A percentile compares a stretch with the other conserved stretches of the same genome.
Evolutionary conservation across 2,797 vertebrate species (phyloP).

Genomic region (Nyctibius grandis): DNA sequence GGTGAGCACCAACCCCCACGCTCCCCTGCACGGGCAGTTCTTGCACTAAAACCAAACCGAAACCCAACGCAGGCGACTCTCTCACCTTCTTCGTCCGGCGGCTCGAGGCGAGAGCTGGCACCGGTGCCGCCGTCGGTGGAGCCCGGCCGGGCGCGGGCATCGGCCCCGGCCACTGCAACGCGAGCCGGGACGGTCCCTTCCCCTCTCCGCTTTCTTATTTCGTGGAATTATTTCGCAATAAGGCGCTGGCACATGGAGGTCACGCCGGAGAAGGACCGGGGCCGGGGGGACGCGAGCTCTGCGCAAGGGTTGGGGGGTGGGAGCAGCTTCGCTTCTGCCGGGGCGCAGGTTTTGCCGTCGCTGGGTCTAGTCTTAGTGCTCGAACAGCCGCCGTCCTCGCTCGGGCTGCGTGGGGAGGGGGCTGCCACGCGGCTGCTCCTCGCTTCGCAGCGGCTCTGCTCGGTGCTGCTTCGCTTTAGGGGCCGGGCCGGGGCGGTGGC

Average conservation of each 20-base stretch:
- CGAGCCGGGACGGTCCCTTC: not conserved
- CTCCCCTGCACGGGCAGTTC: not conserved
- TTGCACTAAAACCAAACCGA: conserved; percentile 42
- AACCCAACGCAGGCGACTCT: not conserved
- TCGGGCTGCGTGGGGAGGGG: not conserved
- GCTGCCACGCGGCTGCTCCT: not conserved
- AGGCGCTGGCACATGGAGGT: not conserved
- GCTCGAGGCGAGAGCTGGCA: not conserved
- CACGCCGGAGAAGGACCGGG: not conserved
- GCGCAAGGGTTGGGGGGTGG: not conserved
- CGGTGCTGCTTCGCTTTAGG: not conserved
- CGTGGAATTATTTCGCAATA: not conserved
- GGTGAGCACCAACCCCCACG: not conserved
- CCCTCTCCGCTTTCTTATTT: not conserved
- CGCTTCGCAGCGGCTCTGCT: not conserved
- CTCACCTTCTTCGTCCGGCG: not conserved
- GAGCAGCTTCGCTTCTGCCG: not conserved
- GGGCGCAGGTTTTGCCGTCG: not conserved
- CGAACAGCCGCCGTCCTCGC: not conserved
- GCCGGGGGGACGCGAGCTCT: not conserved
- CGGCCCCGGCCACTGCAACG: not conserved
- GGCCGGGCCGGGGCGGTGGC: not conserved
- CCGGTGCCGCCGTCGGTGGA: not conserved
- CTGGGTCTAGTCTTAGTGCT: not conserved
- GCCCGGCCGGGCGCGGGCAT: not conserved